Base-by-base conservation (phyloP, 2,113 vertebrate genomes). In the Aplodontia rufa region DNA sequence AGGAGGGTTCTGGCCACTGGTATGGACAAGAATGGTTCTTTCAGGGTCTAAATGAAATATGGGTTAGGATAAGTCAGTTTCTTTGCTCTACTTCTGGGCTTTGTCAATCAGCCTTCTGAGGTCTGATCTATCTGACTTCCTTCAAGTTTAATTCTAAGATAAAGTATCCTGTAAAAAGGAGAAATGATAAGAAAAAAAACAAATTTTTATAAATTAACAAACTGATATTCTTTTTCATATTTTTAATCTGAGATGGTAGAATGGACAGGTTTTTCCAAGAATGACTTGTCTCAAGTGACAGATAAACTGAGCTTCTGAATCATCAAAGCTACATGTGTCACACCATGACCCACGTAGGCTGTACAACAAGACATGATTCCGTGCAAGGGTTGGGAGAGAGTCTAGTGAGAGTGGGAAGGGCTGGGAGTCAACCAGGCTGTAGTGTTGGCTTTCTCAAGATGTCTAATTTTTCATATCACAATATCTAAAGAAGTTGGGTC, bases 101-200 rank as follows among this genome's bases (percentile, higher is more conserved):
- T 95, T 95, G n/a, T 92, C 68, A 85, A 87, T 45, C 24, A 87
- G 11, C 17, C 55, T 94, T 60, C 66, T 94, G 22, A 64, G 86
- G 35, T 90, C 35, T 93, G 45, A 84, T 71, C 68, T 40, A 74
- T 32, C 60, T 72, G 35, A 90, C 49, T 89, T 88, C 40, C 58
- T 83, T 68, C 32, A 14, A 88, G 53, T 95, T 55, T 90, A 90
- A 80, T 90, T 92, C 69, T 94, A 45, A 74, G 86, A 94, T 71
- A 6, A 45, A 28, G 7, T 92, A 71, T 22, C 30, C 68, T n/a
- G 13, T 32, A 90, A 84, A 53, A 95, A 93, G 51, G 68, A 82
- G 45, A 87, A 90, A 87, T 53, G 66, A 32, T 28, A 94, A 91
- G 24, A 20, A 91, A 86, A 92, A 53, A 72, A 30, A 74, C 8